Evolutionary conservation across 2,113 vertebrate genomes (phyloP), one percentile per base, ranked within the genome.

Genomic region (Oreochromis aureus): DNA sequence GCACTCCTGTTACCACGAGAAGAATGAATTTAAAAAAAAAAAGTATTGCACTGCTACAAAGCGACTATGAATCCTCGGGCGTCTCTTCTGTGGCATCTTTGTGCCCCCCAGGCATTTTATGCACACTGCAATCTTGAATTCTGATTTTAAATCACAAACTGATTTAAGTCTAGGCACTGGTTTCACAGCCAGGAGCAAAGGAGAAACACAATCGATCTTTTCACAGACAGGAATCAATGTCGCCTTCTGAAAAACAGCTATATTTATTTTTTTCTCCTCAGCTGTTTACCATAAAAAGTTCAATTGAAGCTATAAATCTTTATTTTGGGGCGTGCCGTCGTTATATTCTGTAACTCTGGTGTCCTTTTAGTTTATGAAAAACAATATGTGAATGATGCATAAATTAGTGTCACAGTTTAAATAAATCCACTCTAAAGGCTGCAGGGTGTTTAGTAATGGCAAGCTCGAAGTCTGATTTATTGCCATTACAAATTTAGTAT

Each of bases 401-500:
- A 78, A 56, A 87, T 87, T 78, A 86, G 32, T 8, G 22, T 86
- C 78, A 59, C 36, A 61, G 39, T 54, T 81, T 6, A 66, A 86
- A 82, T 86, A 84, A 82, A 87, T 83, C 56, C 61, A 63, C 63
- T 44, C 66, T 82, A 48, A n/a, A 80, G 48, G 81, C 87, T 83
- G 63, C 53, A 19, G 82, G 82, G 84, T n/a, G 48, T 19, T 53
- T 24, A 18, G 36, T 9, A 55, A 83, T 27, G 41, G 51, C 51
- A 63, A 3, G 51, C 44, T 30, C 3, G 0, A 27, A 10, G n/a
- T 32, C 76, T 86, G 80, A 94, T 91, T 90, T 82, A 93, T 90
- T 16, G 11, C 73, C 91, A 51, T 32, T 80, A 78, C 81, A 48
- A 41, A 8, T 79, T 66, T 53, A 81, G 34, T 34, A 8, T 90